Percentiles rank a stretch among this genome's conserved stretches.
Conservation (phyloP, 2,113 vertebrate species). For the Opisthocomus hoazin region DNA sequence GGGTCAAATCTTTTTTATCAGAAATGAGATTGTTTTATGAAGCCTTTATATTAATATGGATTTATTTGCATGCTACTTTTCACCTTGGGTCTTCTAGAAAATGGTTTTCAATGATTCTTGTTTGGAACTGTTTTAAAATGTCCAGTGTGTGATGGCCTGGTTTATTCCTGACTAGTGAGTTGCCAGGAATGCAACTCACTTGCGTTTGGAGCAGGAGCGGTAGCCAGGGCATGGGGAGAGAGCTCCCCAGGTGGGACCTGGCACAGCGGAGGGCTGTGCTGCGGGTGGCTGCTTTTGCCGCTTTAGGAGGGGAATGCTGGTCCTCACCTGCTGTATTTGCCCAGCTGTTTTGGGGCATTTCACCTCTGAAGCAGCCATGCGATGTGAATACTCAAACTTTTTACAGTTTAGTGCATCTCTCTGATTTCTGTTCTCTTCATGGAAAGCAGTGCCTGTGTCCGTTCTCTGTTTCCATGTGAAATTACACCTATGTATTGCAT, state of each 20-base stretch:
- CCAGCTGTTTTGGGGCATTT: not conserved
- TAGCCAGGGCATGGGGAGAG: not conserved
- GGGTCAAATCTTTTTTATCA: not conserved
- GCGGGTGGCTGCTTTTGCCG: rapidly evolving
- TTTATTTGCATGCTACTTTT: not conserved
- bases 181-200: not conserved
- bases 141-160: not conserved
- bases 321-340: not conserved
- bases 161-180: not conserved
- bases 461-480: not conserved
- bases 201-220: not conserved
- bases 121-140: not conserved
- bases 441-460: not conserved
- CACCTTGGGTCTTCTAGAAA: not conserved
- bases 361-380: not conserved
- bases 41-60: not conserved
- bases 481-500: not conserved
- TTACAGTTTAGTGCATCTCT: not conserved
- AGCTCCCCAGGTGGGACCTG: not conserved
- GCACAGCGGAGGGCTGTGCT: not conserved
- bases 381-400: not conserved
- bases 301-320: not conserved
- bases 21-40: not conserved
- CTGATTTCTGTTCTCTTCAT: not conserved
- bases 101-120: not conserved